Percentiles rank a stretch among this genome's conserved stretches.
Evolutionary conservation across 2,888 invertebrate genomes (phyloP).

Genomic region (Nemotelus pantherinus): DNA sequence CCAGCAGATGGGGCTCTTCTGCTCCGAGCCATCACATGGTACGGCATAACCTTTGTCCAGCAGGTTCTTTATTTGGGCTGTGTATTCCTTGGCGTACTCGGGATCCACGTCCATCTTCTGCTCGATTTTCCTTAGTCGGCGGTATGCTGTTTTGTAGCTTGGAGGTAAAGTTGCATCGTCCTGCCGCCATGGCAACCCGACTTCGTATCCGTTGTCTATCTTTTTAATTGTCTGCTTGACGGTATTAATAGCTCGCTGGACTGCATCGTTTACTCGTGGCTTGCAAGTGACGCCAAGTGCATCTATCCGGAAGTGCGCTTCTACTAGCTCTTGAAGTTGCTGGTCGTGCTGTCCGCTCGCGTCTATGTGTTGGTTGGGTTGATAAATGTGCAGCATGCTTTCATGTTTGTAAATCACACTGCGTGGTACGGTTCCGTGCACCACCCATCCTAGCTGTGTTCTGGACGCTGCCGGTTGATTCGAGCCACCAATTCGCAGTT

Average conservation of each 20-base stretch:
- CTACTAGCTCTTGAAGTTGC: not conserved
- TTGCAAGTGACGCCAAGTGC: constrained; percentile 7
- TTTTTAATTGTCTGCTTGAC: not conserved
- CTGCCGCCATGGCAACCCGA: not conserved
- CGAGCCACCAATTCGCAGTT: constrained; percentile 1
- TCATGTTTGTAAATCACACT: not conserved
- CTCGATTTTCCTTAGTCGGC: not conserved
- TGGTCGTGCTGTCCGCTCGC: not conserved
- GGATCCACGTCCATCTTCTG: not conserved
- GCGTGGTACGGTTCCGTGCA: not conserved
- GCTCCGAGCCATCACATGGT: not conserved
- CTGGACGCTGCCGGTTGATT: not conserved
- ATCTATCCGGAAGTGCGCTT: constrained; percentile 5
- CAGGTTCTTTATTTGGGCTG: constrained; percentile 11
- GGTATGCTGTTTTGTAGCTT: not conserved
- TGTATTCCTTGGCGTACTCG: not conserved
- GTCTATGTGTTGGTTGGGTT: constrained; percentile 10
- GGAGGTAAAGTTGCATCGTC: constrained; percentile 5
- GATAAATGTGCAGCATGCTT: constrained; percentile 13
- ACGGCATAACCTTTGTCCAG: not conserved
- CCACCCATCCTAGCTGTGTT: not conserved
- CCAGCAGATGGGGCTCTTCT: constrained; percentile 4
- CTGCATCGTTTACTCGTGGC: not conserved
- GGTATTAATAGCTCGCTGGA: not conserved
- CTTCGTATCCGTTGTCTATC: not conserved